phyloP scores from a whole-genome alignment of 1,140 invertebrate species.

The Pinna nobilis region DNA sequence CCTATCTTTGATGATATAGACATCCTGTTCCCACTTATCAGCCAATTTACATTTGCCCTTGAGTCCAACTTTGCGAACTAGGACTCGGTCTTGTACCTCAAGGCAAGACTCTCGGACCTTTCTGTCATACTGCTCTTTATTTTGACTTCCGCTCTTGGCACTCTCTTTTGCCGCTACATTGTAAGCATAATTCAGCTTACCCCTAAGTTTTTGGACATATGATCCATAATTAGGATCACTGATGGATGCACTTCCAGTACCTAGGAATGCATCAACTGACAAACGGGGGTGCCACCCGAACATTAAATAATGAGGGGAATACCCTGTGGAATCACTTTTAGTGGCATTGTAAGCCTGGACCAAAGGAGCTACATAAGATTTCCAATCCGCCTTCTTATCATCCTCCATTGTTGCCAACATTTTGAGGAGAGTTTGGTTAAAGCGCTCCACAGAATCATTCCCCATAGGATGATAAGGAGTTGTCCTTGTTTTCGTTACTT shows the following conservation, averaged over 20 bases:
- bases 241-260: too few species aligned
- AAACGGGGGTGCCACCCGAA: conserved; percentile 27
- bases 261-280: conserved; percentile 13
- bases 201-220: not conserved
- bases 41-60: conserved; percentile 37
- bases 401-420: conserved; percentile 35
- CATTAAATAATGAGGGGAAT: conserved; percentile 24
- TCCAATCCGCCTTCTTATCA: conserved; percentile 32
- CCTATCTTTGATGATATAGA: conserved; percentile 19
- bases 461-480: conserved; percentile 38
- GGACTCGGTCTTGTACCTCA: conserved; percentile 33
- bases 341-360: conserved; percentile 29
- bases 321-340: conserved; percentile 1
- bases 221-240: not conserved
- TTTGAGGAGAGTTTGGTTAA: conserved; percentile 35
- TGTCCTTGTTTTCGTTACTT: conserved; percentile 27
- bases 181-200: not conserved
- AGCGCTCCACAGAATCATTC: conserved; percentile 24
- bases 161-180: not conserved
- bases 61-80: conserved; percentile 23
- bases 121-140: not conserved
- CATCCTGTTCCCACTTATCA: conserved; percentile 33
- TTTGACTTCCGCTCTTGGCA: not conserved
- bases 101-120: not conserved
- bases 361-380: conserved; percentile 15